A percentile compares a stretch with the other conserved stretches of the same genome.
These are phyloP conservation scores for Tarsius wallacei DNA, from an alignment of 2,797 vertebrate genomes.

Conservation along the genomic window DNA sequence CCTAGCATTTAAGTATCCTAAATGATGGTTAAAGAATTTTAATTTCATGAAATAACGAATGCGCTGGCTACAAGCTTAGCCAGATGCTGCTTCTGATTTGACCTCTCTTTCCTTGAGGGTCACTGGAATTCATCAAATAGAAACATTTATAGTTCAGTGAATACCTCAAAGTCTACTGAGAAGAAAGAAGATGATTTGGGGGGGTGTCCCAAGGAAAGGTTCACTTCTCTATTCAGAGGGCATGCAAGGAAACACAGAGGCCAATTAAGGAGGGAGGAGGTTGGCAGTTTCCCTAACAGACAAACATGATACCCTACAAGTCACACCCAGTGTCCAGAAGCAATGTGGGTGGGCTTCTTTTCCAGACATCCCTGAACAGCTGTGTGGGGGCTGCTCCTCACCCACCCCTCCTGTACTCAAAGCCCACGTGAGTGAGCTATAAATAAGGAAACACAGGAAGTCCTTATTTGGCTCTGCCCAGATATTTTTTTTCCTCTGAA, in stretches of 20 bases:
- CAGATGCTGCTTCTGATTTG: background rate
- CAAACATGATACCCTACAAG: slow-evolving; percentile 79
- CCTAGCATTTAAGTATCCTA: background rate
- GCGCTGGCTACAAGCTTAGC: background rate
- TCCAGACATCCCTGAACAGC: slow-evolving; percentile 84
- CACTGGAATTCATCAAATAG: background rate
- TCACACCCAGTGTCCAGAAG: slow-evolving; percentile 84
- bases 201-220: background rate
- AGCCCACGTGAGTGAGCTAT: slow-evolving; percentile 71
- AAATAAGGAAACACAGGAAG: slow-evolving; percentile 85
- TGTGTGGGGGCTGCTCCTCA: slow-evolving; percentile 75
- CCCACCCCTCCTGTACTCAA: slow-evolving; percentile 54
- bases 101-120: background rate
- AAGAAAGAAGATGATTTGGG: background rate
- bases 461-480: slow-evolving; percentile 80
- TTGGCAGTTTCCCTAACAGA: slow-evolving; percentile 79
- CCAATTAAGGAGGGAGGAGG: slow-evolving; percentile 37
- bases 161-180: background rate
- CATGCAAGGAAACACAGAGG: slow-evolving; percentile 70
- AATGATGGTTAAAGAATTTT: background rate
- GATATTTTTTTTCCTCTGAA: slow-evolving; percentile 31
- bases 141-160: background rate
- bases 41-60: slow-evolving; percentile 14
- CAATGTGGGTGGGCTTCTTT: slow-evolving; percentile 86
- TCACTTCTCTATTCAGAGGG: slow-evolving; percentile 51